Evolutionary conservation across 1,140 invertebrate genomes (phyloP).

Genomic region (Hylaeus anthracinus): DNA sequence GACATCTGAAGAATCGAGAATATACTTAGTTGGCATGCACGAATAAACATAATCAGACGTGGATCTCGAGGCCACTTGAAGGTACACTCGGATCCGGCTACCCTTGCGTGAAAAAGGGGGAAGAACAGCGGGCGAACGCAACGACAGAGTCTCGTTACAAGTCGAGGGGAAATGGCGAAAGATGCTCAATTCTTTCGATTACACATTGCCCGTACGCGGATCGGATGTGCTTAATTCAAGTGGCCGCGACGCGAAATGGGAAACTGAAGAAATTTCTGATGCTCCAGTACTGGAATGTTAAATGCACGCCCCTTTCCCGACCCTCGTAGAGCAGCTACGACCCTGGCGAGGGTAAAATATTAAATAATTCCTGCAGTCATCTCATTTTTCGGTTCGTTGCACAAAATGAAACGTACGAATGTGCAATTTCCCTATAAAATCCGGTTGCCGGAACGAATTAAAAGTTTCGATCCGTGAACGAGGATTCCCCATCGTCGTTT

Average conservation of each 20-base stretch:
- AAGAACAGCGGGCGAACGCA: conserved; percentile 49
- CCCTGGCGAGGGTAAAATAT: conserved; percentile 4
- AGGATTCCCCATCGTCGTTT: neutral
- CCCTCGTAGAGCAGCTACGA: neutral
- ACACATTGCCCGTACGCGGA: conserved; percentile 30
- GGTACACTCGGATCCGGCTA: conserved; percentile 62
- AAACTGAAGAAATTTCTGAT: conserved; percentile 9
- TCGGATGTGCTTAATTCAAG: conserved; percentile 42
- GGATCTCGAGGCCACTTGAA: conserved; percentile 67
- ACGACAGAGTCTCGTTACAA: conserved; percentile 43
- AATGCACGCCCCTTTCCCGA: neutral
- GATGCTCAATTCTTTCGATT: conserved; percentile 49
- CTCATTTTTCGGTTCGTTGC: neutral
- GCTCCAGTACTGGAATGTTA: conserved; percentile 8
- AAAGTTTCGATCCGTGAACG: conserved; percentile 30
- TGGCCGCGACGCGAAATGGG: neutral
- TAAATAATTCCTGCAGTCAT: conserved; percentile 32
- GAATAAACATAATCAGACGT: conserved; percentile 73
- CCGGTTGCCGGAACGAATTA: conserved; percentile 17
- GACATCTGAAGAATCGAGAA: conserved; percentile 74
- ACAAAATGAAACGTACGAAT: conserved; percentile 1
- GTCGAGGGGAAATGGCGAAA: conserved; percentile 43
- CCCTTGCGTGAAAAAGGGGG: conserved; percentile 63
- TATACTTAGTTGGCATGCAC: conserved; percentile 65
- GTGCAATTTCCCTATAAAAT: conserved; percentile 9